Evolutionary conservation across 2,888 invertebrate species (phyloP).

Genomic region (Hydroisotoma schaefferi): DNA sequence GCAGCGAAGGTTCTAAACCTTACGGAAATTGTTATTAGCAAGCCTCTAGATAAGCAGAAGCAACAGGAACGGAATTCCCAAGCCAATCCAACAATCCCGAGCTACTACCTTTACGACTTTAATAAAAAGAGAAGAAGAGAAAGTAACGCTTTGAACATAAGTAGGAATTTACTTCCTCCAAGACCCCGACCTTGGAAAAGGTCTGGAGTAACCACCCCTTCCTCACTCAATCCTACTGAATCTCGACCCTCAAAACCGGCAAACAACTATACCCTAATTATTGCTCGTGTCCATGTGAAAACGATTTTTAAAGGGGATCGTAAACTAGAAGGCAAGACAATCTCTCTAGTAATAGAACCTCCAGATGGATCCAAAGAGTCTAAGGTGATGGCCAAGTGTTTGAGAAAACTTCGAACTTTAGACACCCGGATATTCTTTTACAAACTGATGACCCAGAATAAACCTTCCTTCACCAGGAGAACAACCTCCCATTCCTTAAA

Average conservation of each 20-base stretch:
- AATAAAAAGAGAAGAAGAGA: constrained; percentile 29
- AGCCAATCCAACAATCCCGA: constrained; percentile 13
- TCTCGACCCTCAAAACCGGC: no score
- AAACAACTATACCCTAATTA: not conserved
- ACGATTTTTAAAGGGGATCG: constrained; percentile 40
- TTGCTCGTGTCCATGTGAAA: constrained; percentile 33
- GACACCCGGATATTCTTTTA: constrained; percentile 44
- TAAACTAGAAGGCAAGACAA: constrained; percentile 29
- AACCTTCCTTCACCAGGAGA: not conserved
- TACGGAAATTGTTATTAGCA: constrained; percentile 17
- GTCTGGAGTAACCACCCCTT: not conserved
- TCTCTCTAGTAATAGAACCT: constrained; percentile 27
- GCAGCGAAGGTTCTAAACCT: constrained; percentile 43
- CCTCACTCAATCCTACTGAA: not conserved
- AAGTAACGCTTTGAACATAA: constrained; percentile 11
- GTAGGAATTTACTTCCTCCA: no score
- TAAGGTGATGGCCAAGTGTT: constrained; percentile 25
- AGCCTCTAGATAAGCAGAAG: not conserved
- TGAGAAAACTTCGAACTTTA: constrained; percentile 27
- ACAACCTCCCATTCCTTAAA: no score
- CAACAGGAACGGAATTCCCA: not conserved
- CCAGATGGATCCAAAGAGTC: constrained; percentile 19
- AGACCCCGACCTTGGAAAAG: not conserved
- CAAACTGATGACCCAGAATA: not conserved
- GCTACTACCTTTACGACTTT: constrained; percentile 29